These are phyloP conservation scores for Pseudorhiza aurosa DNA, from an alignment of 30 jellyfish, hydroid and myxozoan genomes.

Conservation along the genomic window DNA sequence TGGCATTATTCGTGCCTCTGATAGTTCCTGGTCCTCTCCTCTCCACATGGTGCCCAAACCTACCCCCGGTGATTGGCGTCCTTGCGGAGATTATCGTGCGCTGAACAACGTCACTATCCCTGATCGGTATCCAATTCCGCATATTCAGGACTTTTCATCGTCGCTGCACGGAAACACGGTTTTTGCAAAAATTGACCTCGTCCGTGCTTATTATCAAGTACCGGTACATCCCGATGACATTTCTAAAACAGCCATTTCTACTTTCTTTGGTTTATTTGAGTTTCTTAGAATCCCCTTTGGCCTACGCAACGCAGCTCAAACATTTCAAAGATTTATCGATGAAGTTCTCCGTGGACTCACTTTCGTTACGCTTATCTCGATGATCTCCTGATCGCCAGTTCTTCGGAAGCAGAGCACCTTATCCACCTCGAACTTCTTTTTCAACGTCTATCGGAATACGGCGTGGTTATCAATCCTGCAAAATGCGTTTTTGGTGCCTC, in stretches of 20 bases:
- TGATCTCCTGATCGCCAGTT: slow-evolving; percentile 29
- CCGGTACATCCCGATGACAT: slow-evolving; percentile 14
- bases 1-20: not conserved
- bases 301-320: slow-evolving; percentile 37
- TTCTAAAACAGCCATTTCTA: slow-evolving; percentile 11
- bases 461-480: slow-evolving; percentile 3
- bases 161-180: not conserved
- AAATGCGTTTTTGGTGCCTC: slow-evolving; percentile 12
- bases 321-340: slow-evolving; percentile 20
- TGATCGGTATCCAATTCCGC: slow-evolving; percentile 37
- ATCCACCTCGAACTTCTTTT: slow-evolving; percentile 22
- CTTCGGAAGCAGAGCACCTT: slow-evolving; percentile 28
- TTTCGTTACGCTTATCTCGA: slow-evolving; percentile 28
- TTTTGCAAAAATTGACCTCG: slow-evolving; percentile 15
- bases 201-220: slow-evolving; percentile 21
- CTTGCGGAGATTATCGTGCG: slow-evolving; percentile 59
- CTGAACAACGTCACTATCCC: slow-evolving; percentile 36
- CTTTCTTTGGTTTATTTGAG: slow-evolving; percentile 11
- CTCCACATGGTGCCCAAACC: not conserved
- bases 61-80: slow-evolving; percentile 47
- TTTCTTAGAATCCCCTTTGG: slow-evolving; percentile 32
- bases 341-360: slow-evolving; percentile 16
- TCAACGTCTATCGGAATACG: slow-evolving; percentile 1
- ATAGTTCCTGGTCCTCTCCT: slow-evolving; percentile 6
- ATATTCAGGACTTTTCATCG: slow-evolving; percentile 30